phyloP scores from a whole-genome alignment of 2,888 invertebrate genomes.

The Dermolepida albohirtum region DNA sequence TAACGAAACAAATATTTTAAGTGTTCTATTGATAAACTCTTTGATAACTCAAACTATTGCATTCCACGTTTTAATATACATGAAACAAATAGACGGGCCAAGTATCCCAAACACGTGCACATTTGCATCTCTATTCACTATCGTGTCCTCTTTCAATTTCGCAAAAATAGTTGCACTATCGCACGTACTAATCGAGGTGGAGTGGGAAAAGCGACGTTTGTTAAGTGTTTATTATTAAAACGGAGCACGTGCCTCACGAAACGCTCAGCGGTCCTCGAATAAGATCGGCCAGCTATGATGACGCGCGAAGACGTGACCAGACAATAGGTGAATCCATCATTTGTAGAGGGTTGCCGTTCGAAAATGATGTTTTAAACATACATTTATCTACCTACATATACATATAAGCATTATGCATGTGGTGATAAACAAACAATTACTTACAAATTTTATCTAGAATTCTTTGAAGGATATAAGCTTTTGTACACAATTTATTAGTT shows the following conservation, averaged over 20 bases:
- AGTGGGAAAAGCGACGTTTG: slow-evolving; percentile 47
- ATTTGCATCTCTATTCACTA: slow-evolving; percentile 2
- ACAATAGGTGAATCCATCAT: slow-evolving; percentile 23
- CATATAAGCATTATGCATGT: slow-evolving; percentile 1
- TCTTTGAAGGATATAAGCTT: no score
- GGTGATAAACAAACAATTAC: slow-evolving; percentile 16
- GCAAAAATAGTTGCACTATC: slow-evolving; percentile 34
- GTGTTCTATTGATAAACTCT: no score
- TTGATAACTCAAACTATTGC: no score
- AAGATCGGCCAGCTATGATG: slow-evolving; percentile 34
- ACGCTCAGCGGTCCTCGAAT: slow-evolving; percentile 22
- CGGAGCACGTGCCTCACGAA: slow-evolving; percentile 60
- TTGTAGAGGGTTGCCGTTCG: slow-evolving; percentile 15
- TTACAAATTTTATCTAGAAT: no score
- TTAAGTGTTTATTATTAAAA: slow-evolving; percentile 62
- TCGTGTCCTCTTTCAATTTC: slow-evolving; percentile 24
- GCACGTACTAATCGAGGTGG: slow-evolving; percentile 34
- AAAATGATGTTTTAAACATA: slow-evolving; percentile 6
- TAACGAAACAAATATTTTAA: no score
- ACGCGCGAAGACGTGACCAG: slow-evolving; percentile 39
- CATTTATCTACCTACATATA: neutral
- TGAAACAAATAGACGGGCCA: no score
- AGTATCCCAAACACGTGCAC: slow-evolving; percentile 16
- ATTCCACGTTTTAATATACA: no score
- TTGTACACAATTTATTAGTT: no score